These are phyloP conservation scores for Hydriomena furcata DNA, from an alignment of 2,888 invertebrate species.

Conservation along the genomic window DNA sequence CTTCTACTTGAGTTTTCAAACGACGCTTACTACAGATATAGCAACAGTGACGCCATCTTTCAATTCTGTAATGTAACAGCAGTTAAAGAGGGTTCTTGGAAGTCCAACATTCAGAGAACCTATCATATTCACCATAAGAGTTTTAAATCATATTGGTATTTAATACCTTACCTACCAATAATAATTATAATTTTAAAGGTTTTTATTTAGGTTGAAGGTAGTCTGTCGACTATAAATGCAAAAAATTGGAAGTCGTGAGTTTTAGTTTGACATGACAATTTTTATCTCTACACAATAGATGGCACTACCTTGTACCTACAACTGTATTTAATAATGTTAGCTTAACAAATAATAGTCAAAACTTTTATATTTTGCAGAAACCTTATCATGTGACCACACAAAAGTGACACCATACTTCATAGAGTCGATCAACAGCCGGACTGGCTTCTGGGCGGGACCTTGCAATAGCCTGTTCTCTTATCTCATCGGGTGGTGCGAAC, in stretches of 20 bases:
- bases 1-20: not conserved
- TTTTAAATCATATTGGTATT: too few relatives aligned
- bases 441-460: conserved; percentile 93
- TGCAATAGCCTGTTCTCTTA: conserved; percentile 93
- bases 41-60: conserved; percentile 19
- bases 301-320: conserved; percentile 20
- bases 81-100: not conserved
- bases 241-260: too few relatives aligned
- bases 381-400: conserved; percentile 94
- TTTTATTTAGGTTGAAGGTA: too few relatives aligned
- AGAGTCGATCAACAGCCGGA: conserved; percentile 91
- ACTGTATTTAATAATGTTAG: not conserved
- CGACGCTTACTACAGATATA: not conserved
- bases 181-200: too few relatives aligned
- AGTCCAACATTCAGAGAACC: not conserved
- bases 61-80: not conserved
- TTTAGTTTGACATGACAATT: not conserved
- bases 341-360: too few relatives aligned
- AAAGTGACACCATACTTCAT: conserved; percentile 96
- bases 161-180: too few relatives aligned
- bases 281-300: conserved; percentile 21
- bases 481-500: conserved; percentile 92
- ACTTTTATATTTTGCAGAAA: conserved; percentile 82
- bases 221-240: too few relatives aligned
- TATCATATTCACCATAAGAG: not conserved